phyloP scores from a whole-genome alignment of 2,113 vertebrate species.

The Montifringilla adamsi region DNA sequence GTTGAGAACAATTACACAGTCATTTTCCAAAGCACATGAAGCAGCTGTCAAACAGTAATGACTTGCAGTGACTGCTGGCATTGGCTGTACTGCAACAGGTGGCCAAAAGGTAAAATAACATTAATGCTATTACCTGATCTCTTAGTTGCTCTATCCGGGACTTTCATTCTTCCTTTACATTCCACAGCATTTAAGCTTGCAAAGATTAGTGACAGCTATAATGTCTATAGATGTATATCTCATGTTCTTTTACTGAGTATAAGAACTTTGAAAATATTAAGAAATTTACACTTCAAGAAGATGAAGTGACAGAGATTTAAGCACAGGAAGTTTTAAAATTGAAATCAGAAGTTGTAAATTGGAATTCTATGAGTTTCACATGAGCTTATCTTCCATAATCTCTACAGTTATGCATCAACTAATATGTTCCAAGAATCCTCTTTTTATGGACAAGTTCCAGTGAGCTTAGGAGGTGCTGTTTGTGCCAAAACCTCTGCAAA shows the following conservation, averaged over 20 bases:
- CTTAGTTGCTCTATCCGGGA: neutral
- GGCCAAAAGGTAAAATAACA: slow-evolving; percentile 26
- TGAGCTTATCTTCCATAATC: neutral
- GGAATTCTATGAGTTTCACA: neutral
- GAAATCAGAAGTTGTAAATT: neutral
- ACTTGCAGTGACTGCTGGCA: slow-evolving; percentile 2
- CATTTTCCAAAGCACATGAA: slow-evolving; percentile 30
- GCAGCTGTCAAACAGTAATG: slow-evolving; percentile 54
- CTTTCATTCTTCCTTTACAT: neutral
- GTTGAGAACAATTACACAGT: slow-evolving; percentile 35
- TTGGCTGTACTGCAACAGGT: slow-evolving; percentile 16
- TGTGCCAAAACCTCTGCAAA: neutral
- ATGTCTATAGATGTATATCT: neutral
- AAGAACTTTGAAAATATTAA: neutral
- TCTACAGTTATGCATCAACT: neutral
- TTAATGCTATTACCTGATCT: neutral
- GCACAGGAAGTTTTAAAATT: neutral
- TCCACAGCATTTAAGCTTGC: neutral
- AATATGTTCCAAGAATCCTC: neutral
- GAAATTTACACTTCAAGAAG: neutral
- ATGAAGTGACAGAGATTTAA: neutral
- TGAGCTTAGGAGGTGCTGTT: neutral
- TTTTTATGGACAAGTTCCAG: neutral
- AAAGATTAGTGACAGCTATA: neutral
- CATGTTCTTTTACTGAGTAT: neutral